Percentiles rank a stretch among this genome's conserved stretches.
These are phyloP conservation scores for Irena cyanogastra DNA, from an alignment of 2,113 vertebrate genomes.

Conservation along the genomic window DNA sequence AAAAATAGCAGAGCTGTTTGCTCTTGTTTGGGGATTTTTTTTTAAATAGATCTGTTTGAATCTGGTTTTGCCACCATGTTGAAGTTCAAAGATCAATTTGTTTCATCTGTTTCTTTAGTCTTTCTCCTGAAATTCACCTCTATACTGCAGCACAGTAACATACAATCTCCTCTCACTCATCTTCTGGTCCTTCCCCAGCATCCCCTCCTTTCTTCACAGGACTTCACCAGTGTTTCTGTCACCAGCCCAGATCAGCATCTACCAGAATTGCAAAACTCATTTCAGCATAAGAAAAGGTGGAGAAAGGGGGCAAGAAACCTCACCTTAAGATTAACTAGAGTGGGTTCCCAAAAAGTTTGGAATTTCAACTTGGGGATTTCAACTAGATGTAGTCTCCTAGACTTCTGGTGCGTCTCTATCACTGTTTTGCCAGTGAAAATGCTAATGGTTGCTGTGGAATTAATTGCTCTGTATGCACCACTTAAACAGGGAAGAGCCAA, in stretches of 20 bases:
- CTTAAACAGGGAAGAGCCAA: neutral
- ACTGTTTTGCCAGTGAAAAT: neutral
- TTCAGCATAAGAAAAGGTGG: neutral
- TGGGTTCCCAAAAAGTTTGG: neutral
- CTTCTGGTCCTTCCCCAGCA: neutral
- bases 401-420: neutral
- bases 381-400: neutral
- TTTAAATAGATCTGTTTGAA: neutral
- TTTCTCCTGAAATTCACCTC: neutral
- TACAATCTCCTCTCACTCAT: neutral
- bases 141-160: neutral
- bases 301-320: neutral
- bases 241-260: neutral
- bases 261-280: neutral
- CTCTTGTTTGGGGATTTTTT: neutral
- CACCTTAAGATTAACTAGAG: neutral
- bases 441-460: neutral
- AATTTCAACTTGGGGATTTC: neutral
- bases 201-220: neutral
- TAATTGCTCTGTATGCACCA: neutral
- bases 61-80: neutral
- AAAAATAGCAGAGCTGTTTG: neutral
- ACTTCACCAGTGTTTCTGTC: neutral
- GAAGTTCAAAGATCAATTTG: neutral
- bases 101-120: neutral